Conservation (phyloP, 2,113 vertebrate species). For the Platichthys stellatus region DNA sequence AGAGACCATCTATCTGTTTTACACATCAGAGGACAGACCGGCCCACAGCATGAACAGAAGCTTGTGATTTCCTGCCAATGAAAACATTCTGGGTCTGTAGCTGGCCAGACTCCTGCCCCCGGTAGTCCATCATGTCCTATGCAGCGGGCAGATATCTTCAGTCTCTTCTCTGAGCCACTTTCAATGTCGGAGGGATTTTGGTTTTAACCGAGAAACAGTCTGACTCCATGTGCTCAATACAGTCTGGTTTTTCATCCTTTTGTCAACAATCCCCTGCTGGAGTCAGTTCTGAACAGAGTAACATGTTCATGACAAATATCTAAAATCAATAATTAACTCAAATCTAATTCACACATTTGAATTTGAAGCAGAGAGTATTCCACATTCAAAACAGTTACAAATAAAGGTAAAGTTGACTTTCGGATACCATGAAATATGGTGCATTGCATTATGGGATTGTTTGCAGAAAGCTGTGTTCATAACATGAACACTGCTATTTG, state of each 20-base stretch:
- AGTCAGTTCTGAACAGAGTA: not conserved
- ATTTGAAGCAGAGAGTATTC: too few species aligned
- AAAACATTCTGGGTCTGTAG: constrained; percentile 39
- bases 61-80: constrained; percentile 60
- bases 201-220: constrained; percentile 9
- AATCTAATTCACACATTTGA: too few species aligned
- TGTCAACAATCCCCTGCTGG: not conserved
- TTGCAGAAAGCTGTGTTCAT: too few species aligned
- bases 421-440: too few species aligned
- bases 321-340: too few species aligned
- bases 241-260: not conserved
- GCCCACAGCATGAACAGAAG: constrained; percentile 41
- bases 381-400: too few species aligned
- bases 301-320: too few species aligned
- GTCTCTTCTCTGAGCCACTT: constrained; percentile 14
- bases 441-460: too few species aligned
- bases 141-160: not conserved
- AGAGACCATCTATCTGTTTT: constrained; percentile 62
- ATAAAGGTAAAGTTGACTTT: too few species aligned
- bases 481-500: too few species aligned
- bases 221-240: too few species aligned
- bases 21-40: constrained; percentile 57
- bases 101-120: constrained; percentile 40
- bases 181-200: constrained; percentile 42
- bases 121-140: constrained; percentile 37